Evolutionary conservation across 1,140 invertebrate genomes (phyloP), one percentile per base, ranked within the genome.

Genomic region (Lethrus apterus): DNA sequence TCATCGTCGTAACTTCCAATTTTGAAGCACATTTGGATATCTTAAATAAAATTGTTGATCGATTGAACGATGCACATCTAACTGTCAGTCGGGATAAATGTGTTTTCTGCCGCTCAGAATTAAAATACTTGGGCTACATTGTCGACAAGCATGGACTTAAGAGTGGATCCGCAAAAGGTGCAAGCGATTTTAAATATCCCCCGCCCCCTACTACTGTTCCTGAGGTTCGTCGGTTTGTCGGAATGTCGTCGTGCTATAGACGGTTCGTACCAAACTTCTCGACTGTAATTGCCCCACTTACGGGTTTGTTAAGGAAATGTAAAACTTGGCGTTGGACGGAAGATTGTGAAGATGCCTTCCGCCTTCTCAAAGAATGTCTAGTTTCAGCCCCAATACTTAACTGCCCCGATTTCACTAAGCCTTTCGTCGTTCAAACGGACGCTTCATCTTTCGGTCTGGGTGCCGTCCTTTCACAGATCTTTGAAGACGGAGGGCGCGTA

Each of bases 321-420:
- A 9, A 9, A n/a, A 40, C 14, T 15, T 41, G 47, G 9, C 5
- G 10, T 35, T 51, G 45, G 50, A 35, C 32, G 2, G 5, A n/a
- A 21, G 46, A 49, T 14, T 38, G 32, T 20, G 36, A 19, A 19
- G 35, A 38, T 15, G 9, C 15, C n/a, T 38, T 17, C 4, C 17
- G 13, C 9, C 11, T 5, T 7, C 5, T 38, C 35, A 63, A 17
- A 69, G 9, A 47, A 30, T 11, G 10, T 5, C 31, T 47, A 31
- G 31, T 32, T 33, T 50, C 41, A 3, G 32, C 50, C 9, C 48
- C 48, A 20, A 23, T 52, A 11, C 21, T 55, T 11, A 17, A 36
- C 13, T 54, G 61, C 40, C 60, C 59, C 10, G 55, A 63, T 43
- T 46, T 52, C n/a, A 53, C 30, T 0, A 46, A 53, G 19, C 55